Percentiles rank a stretch among this genome's conserved stretches.
Conservation (phyloP, 1,140 invertebrate species). For the Euglossa dilemma region DNA sequence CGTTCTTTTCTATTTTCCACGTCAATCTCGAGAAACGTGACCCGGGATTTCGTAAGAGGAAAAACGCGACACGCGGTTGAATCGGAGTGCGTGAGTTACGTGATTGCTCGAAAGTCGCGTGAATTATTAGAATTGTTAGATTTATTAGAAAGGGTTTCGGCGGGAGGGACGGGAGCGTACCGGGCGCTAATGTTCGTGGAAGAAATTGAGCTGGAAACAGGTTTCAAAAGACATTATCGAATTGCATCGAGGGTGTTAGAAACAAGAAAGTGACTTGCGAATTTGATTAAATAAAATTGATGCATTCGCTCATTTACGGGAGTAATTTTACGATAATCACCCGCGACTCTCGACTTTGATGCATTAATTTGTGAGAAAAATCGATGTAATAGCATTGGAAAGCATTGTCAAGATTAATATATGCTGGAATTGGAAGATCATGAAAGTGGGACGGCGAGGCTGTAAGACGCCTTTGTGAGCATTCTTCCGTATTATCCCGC, state of each 20-base stretch:
- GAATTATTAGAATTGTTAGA: conserved; percentile 39
- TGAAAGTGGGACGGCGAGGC: not conserved
- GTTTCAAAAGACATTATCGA: conserved; percentile 25
- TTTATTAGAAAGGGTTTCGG: conserved; percentile 28
- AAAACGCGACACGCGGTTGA: not conserved
- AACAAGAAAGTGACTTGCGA: conserved; percentile 20
- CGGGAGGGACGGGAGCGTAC: not conserved
- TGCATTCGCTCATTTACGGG: conserved; percentile 21
- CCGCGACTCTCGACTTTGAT: not conserved
- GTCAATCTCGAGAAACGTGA: not conserved
- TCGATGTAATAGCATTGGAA: conserved; percentile 4
- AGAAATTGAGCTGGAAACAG: conserved; percentile 10
- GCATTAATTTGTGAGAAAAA: conserved; percentile 7
- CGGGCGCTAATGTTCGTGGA: not conserved
- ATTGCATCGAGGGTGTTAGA: conserved; percentile 8
- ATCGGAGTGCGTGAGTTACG: not conserved
- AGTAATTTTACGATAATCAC: conserved; percentile 9
- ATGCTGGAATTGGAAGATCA: not conserved
- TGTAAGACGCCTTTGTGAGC: not conserved
- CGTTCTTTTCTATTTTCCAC: too few relatives aligned
- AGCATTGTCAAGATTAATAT: conserved; percentile 18
- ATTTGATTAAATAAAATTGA: conserved; percentile 25
- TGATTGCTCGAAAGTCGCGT: conserved; percentile 1
- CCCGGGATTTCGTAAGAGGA: not conserved
- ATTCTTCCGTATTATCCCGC: not conserved